A percentile compares a stretch with the other conserved stretches of the same genome.
phyloP scores from a whole-genome alignment of 2,113 vertebrate species.

The Aramus guarauna region DNA sequence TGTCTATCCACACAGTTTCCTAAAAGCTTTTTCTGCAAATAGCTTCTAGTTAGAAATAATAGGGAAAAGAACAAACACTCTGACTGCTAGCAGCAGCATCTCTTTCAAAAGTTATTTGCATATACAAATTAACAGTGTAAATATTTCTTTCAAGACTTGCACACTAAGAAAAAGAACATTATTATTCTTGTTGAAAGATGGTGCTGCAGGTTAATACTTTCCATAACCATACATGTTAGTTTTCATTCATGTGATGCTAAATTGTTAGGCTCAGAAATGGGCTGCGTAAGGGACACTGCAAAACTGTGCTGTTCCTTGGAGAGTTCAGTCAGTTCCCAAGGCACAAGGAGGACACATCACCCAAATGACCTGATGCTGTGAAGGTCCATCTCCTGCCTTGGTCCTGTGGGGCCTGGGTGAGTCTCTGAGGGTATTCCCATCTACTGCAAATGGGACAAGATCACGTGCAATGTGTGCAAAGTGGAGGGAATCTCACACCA shows the following conservation, averaged over 20 bases:
- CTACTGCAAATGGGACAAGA: background rate
- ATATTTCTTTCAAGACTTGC: background rate
- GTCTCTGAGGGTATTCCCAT: background rate
- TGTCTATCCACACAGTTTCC: background rate
- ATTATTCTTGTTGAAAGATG: background rate
- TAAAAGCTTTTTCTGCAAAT: background rate
- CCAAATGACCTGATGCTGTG: background rate
- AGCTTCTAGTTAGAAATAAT: background rate
- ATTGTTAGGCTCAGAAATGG: background rate
- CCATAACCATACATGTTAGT: background rate
- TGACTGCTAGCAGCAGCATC: background rate
- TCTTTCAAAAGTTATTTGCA: background rate
- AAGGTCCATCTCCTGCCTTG: background rate
- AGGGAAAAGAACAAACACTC: background rate
- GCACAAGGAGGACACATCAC: background rate
- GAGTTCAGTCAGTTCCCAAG: background rate
- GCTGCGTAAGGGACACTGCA: background rate
- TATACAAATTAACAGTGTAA: background rate
- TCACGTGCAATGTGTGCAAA: background rate
- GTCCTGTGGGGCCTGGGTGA: background rate
- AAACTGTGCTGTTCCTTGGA: background rate
- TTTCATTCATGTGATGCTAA: background rate
- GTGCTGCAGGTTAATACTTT: background rate
- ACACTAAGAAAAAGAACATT: background rate
- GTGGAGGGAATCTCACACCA: accelerated